Base-by-base conservation (phyloP, 2,888 invertebrate genomes). In the Eretmocerus hayati region DNA sequence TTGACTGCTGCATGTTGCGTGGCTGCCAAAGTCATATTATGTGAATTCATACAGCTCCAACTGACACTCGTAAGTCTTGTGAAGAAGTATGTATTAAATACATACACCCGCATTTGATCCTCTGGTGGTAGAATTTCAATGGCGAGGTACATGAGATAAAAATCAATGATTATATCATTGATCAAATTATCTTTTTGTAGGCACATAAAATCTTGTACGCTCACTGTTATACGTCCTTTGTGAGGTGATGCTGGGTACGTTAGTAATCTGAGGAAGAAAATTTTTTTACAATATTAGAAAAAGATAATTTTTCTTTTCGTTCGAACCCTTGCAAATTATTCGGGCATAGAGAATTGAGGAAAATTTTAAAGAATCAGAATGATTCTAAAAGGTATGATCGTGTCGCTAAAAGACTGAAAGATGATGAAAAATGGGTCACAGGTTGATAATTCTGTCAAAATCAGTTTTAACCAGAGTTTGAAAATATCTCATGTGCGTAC, bases 141-240 rank as follows among this genome's bases (percentile, higher is more conserved):
- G 56, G 85, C 81, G 54, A 92, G 74, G 77, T 90, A 90, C 77
- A 89, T 89, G 55, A 96, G 76, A 77, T 94, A 97, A 74, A 96
- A 96, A 71, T 96, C 95, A 59, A 97, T 92, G 48, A 97, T 94
- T 58, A 90, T 90, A 75, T 97, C 96, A 72, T 97, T 97, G 45
- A 97, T 76, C 75, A 93, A 95, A 64, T 90, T 89, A 72, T 91
- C 92, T 64, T 87, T 85, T 15, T 86, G 90, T 55, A 96, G 77
- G 72, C 93, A 92, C 70, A 84, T 81, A 62, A 90, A 88, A 72
- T 95, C 94, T 74, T 91, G 90, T 18, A 87, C 90, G 56, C 90
- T 91, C 33, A 94, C 88, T 11, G 88, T 80, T 58, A 93, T 86
- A 13, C 90, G 88, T 48, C 90, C 90, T 66, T 85, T 85, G 1